Percentiles rank a stretch among this genome's conserved stretches.
Conservation (phyloP, 2,888 invertebrate species). For the Helicoverpa assulta region DNA sequence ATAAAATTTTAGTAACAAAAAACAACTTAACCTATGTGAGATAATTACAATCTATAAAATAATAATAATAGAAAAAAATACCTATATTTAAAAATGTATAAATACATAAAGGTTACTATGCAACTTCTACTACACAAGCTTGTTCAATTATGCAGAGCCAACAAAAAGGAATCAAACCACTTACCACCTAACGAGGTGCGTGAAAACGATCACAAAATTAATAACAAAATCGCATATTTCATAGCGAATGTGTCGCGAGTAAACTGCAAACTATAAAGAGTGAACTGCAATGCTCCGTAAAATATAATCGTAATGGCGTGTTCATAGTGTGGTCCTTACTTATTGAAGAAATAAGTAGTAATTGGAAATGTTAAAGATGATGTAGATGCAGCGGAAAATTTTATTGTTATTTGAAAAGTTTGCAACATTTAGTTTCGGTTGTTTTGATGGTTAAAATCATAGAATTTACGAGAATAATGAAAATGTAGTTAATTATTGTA, state of each 20-base stretch:
- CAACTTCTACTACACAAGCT: too few relatives aligned
- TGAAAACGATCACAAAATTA: conserved; percentile 60
- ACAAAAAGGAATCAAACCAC: conserved; percentile 25
- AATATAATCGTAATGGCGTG: conserved; percentile 29
- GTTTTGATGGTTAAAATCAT: background rate
- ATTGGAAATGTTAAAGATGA: background rate
- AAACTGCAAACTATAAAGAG: conserved; percentile 67
- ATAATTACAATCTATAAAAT: too few relatives aligned
- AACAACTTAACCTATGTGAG: too few relatives aligned
- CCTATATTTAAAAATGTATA: too few relatives aligned
- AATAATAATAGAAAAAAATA: too few relatives aligned
- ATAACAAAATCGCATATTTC: conserved; percentile 65
- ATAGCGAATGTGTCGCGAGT: conserved; percentile 48
- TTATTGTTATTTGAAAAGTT: background rate
- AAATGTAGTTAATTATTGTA: background rate
- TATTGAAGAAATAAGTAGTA: background rate
- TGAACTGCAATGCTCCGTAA: conserved; percentile 61
- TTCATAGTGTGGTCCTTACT: conserved; percentile 15
- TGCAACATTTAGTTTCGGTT: too few relatives aligned
- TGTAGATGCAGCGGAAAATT: background rate
- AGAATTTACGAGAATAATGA: background rate
- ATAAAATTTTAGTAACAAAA: too few relatives aligned
- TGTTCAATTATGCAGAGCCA: conserved; percentile 10
- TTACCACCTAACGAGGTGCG: conserved; percentile 31
- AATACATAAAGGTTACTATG: too few relatives aligned